A percentile compares a stretch with the other conserved stretches of the same genome.
These are phyloP conservation scores for Thomomys bottae DNA, from an alignment of 2,113 vertebrate species.

Conservation along the genomic window DNA sequence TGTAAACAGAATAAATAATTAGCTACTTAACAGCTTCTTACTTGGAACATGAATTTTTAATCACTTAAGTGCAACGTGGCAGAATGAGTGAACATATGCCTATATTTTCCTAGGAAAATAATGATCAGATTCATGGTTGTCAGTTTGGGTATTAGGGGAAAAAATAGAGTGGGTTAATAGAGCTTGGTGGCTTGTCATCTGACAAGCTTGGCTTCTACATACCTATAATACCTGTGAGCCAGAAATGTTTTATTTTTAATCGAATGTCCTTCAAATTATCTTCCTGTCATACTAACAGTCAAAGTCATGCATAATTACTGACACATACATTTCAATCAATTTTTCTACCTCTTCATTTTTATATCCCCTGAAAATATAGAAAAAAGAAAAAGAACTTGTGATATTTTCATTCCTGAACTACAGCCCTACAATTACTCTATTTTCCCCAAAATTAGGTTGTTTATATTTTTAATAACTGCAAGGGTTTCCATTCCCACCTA, in stretches of 20 bases:
- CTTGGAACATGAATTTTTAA: slow-evolving; percentile 75
- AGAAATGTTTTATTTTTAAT: background rate
- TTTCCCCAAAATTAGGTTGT: slow-evolving; percentile 12
- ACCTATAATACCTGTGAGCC: slow-evolving; percentile 29
- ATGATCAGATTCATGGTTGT: slow-evolving; percentile 65
- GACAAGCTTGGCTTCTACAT: background rate
- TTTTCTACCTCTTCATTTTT: background rate
- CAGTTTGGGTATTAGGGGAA: slow-evolving; percentile 34
- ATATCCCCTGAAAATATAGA: background rate
- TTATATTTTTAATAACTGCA: slow-evolving; percentile 33
- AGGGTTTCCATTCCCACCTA: background rate
- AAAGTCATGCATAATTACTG: background rate
- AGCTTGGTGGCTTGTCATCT: slow-evolving; percentile 38
- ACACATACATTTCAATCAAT: background rate
- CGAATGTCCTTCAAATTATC: background rate
- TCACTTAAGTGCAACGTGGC: slow-evolving; percentile 53
- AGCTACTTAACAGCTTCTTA: slow-evolving; percentile 70
- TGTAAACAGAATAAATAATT: slow-evolving; percentile 76
- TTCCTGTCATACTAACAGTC: slow-evolving; percentile 21
- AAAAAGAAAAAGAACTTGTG: background rate
- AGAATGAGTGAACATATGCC: slow-evolving; percentile 75
- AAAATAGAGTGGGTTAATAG: slow-evolving; percentile 29
- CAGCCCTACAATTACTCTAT: background rate
- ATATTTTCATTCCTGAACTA: slow-evolving; percentile 13
- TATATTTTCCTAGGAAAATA: slow-evolving; percentile 73